Evolutionary conservation across 2,888 invertebrate genomes (phyloP).

Genomic region (Zaprionus bogoriensis): DNA sequence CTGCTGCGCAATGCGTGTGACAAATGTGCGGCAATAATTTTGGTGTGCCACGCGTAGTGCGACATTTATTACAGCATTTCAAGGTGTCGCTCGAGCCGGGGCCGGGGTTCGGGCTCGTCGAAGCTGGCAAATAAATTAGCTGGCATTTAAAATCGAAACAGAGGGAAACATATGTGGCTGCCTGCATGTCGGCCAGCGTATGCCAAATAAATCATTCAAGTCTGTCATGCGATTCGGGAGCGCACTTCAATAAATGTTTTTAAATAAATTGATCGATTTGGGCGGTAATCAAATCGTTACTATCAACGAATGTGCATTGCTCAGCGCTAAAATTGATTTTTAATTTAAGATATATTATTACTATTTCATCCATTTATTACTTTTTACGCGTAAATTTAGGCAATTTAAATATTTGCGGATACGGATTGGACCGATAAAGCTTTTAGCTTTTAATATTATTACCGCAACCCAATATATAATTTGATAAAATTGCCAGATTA

Average conservation of each 20-base stretch:
- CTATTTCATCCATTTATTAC: too few relatives aligned
- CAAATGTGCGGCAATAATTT: conserved; percentile 73
- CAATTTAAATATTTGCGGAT: too few relatives aligned
- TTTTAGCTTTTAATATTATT: too few relatives aligned
- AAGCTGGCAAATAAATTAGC: conserved; percentile 67
- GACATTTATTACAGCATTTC: conserved; percentile 71
- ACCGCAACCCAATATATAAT: too few relatives aligned
- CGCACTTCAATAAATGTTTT: conserved; percentile 32
- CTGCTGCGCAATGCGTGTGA: conserved; percentile 45
- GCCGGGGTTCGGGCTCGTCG: conserved; percentile 8
- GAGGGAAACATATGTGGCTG: conserved; percentile 51
- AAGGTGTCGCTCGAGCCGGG: conserved; percentile 59
- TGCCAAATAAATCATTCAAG: conserved; percentile 58
- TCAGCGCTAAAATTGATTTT: too few relatives aligned
- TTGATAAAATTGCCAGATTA: too few relatives aligned
- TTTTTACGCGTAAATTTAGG: too few relatives aligned
- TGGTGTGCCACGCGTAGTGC: conserved; percentile 57
- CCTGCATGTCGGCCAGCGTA: conserved; percentile 10
- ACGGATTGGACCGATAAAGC: too few relatives aligned
- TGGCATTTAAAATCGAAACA: conserved; percentile 62
- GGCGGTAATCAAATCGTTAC: background rate
- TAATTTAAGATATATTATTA: too few relatives aligned
- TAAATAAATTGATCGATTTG: conserved; percentile 20
- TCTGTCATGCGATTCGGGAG: conserved; percentile 23
- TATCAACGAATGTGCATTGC: too few relatives aligned